A percentile compares a stretch with the other conserved stretches of the same genome.
Conservation (phyloP, 2,888 invertebrate species). For the Oxytorus armatus region DNA sequence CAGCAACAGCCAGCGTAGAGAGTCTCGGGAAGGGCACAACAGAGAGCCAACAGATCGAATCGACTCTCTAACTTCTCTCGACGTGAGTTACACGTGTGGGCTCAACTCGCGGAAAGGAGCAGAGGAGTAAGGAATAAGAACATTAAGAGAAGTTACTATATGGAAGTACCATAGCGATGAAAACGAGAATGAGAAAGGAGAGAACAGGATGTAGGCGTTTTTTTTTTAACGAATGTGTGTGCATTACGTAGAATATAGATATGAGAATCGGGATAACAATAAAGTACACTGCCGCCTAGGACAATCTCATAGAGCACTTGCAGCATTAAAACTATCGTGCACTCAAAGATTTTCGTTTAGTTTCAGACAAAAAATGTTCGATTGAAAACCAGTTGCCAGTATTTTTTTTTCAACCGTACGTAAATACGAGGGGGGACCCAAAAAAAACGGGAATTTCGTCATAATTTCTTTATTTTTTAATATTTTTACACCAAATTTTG, state of each 20-base stretch:
- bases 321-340: too few species aligned
- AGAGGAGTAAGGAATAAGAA: conserved; percentile 44
- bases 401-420: too few species aligned
- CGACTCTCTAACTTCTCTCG: conserved; percentile 67
- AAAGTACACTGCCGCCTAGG: too few species aligned
- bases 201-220: conserved; percentile 7
- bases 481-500: too few species aligned
- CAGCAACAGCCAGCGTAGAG: conserved; percentile 20
- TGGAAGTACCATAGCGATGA: conserved; percentile 3
- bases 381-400: too few species aligned
- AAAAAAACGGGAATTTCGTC: too few species aligned
- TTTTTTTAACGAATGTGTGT: background rate
- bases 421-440: too few species aligned
- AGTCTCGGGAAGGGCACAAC: conserved; percentile 30
- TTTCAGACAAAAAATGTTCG: too few species aligned
- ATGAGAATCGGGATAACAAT: too few species aligned
- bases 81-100: conserved; percentile 52
- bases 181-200: conserved; percentile 7
- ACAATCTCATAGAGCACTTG: too few species aligned
- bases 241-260: background rate
- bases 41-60: conserved; percentile 67
- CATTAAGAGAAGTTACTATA: conserved; percentile 15
- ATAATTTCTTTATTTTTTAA: too few species aligned
- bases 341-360: too few species aligned
- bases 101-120: conserved; percentile 41